Conservation (phyloP, 2,113 vertebrate species). For the Pseudorasbora parva region DNA sequence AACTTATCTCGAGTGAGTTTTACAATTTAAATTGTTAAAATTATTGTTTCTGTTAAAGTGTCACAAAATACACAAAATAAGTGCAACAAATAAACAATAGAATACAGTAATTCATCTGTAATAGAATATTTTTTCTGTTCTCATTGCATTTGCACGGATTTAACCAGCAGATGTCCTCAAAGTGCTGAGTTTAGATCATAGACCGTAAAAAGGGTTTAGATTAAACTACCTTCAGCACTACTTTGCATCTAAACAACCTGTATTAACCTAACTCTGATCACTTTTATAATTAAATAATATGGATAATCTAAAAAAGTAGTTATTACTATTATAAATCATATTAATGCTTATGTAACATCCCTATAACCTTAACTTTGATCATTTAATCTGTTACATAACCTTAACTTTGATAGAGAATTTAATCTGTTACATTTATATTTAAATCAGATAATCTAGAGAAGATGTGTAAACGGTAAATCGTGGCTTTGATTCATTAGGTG, state of each 20-base stretch:
- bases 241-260: background rate
- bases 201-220: too few species aligned
- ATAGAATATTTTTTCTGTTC: background rate
- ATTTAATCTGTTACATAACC: too few species aligned
- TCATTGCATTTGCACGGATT: background rate
- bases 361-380: too few species aligned
- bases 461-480: background rate
- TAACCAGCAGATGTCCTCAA: background rate
- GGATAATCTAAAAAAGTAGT: background rate
- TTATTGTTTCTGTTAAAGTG: background rate
- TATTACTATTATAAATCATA: background rate
- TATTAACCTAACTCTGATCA: background rate
- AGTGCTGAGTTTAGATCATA: background rate
- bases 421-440: too few species aligned
- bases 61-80: background rate
- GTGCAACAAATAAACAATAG: background rate
- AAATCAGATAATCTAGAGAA: background rate
- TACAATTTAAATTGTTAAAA: background rate
- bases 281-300: background rate
- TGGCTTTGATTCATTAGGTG: background rate
- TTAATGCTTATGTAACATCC: too few species aligned
- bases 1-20: background rate
- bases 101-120: background rate
- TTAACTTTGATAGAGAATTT: too few species aligned
- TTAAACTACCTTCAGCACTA: background rate